A percentile compares a stretch with the other conserved stretches of the same genome.
Conservation (phyloP, 2,888 invertebrate genomes). For the Sisyra terminalis region DNA sequence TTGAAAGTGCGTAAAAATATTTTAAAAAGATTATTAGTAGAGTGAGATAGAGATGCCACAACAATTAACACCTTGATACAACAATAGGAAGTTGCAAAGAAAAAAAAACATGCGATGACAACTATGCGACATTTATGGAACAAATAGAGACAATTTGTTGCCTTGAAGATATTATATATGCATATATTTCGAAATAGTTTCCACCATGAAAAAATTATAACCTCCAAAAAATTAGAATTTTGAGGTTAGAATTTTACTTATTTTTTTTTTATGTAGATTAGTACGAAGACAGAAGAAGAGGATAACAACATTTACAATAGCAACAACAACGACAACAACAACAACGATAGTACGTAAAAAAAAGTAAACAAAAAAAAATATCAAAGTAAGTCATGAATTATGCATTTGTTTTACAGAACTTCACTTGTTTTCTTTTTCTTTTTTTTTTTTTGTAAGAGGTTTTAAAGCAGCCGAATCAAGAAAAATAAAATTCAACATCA, state of each 20-base stretch:
- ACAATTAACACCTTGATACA: no score
- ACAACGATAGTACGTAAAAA: neutral
- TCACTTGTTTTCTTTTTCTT: no score
- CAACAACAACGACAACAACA: constrained; percentile 1
- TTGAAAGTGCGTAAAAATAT: neutral
- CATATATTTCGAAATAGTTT: neutral
- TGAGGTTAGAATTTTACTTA: no score
- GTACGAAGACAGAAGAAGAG: constrained; percentile 9
- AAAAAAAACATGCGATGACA: constrained; percentile 23
- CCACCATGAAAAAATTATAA: neutral
- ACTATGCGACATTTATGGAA: constrained; percentile 24
- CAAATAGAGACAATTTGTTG: no score
- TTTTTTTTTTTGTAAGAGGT: neutral
- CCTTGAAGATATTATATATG: no score
- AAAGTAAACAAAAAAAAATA: neutral
- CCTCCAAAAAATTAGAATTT: neutral
- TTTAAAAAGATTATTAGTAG: constrained; percentile 12
- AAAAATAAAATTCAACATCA: neutral
- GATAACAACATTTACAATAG: constrained; percentile 3
- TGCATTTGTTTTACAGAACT: neutral
- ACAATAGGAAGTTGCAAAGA: no score
- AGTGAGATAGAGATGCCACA: constrained; percentile 22
- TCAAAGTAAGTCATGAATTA: neutral
- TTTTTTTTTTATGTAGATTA: no score
- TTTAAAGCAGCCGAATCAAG: neutral